Evolutionary conservation across 2,797 vertebrate genomes (phyloP), one percentile per base, ranked within the genome.

Genomic region (Xiphorhynchus erythropygius): DNA sequence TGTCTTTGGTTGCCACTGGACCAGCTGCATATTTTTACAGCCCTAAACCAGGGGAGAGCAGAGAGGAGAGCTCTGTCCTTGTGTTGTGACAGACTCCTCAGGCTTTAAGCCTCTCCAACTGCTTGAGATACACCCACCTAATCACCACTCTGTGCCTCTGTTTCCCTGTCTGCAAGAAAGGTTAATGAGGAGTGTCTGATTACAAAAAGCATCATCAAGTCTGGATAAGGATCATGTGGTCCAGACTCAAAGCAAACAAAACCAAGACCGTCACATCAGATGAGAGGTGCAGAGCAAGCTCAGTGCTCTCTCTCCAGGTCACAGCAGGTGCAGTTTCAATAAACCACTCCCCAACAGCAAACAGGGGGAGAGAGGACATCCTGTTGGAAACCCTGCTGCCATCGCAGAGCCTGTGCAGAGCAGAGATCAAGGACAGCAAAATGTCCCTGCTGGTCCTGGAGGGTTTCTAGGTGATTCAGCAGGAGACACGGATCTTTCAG

Each of bases 331-430:
- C 59, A 78, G 39, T 41, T 62, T 50, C 75, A 80, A 76, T 65
- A 93, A 91, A 94, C 63, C 85, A 49, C 88, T 73, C 88, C 88
- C 67, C 55, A 93, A 73, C n/a, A 88, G 57, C 59, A 93, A 93
- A 84, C 55, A 78, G 62, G 41, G 53, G 46, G 42, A 78, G 42
- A 78, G 28, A 78, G 30, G 28, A 78, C 14, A 55, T 64, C 75
- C 64, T 92, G 79, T 6, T 60, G 13, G 50, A 78, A 83, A 78
- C 32, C 33, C 27, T 76, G 18, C 60, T 74, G 89, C 75, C 24
- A 18, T 19, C 3, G 33, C 46, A n/a, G 65, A 60, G 50, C 41
- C 85, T 35, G 21, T 30, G 42, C 23, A 9, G 18, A 49, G 56
- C 5, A 4, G 35, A 42, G 30, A 30, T 18, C 46, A 37, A 55